Conservation (phyloP, 2,888 invertebrate species). For the Ormyrus nitidulus region DNA sequence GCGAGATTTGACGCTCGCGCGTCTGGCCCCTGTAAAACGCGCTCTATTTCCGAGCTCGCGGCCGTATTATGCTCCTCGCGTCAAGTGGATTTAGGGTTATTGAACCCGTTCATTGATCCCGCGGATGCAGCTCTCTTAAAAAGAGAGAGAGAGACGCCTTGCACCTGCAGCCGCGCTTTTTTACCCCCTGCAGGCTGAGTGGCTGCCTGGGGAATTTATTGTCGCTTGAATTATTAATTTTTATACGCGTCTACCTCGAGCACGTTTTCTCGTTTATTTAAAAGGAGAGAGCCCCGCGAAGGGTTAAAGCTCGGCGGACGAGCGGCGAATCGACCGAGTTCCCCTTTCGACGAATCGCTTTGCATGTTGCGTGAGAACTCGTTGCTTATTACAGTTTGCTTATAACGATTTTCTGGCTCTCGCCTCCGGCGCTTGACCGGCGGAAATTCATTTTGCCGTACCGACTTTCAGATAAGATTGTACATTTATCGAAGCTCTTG, state of each 20-base stretch:
- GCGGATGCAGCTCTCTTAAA: not conserved
- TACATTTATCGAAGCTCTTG: no score
- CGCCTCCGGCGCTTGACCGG: no score
- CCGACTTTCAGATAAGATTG: no score
- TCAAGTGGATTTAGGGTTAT: slow-evolving; percentile 74
- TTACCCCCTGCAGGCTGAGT: not conserved
- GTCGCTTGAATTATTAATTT: slow-evolving; percentile 22
- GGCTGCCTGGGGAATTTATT: slow-evolving; percentile 6
- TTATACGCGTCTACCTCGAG: not conserved
- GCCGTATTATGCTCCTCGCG: slow-evolving; percentile 68
- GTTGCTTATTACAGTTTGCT: no score
- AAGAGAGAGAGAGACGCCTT: no score
- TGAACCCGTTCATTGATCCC: slow-evolving; percentile 73
- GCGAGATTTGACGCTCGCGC: not conserved
- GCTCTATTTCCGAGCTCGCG: not conserved
- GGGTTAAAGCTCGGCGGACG: no score
- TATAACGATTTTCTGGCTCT: no score
- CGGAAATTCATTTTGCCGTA: no score
- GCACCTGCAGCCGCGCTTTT: no score
- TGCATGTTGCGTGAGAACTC: not conserved
- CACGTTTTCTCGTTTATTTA: no score
- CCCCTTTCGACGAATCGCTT: slow-evolving; percentile 1
- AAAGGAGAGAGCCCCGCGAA: no score
- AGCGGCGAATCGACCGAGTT: no score
- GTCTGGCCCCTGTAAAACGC: not conserved